Percentiles rank a stretch among this genome's conserved stretches.
Conservation (phyloP, 1,140 invertebrate genomes). For the Meloidogyne chitwoodi region DNA sequence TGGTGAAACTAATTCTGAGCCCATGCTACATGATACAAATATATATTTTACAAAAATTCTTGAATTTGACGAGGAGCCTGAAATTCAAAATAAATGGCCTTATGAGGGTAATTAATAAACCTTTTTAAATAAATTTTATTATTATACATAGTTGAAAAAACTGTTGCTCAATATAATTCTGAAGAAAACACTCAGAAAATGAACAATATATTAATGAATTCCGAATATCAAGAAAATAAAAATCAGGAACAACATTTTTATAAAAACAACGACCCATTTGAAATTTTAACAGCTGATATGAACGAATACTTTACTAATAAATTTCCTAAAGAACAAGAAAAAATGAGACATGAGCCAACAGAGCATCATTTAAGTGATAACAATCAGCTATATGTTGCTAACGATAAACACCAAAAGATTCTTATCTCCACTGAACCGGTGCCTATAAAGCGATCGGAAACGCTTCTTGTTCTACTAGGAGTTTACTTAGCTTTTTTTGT, state of each 20-base stretch:
- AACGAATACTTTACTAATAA: not conserved
- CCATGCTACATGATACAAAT: not conserved
- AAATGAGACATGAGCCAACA: not conserved
- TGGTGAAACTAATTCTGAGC: not conserved
- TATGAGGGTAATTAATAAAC: not conserved
- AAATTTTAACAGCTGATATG: not conserved
- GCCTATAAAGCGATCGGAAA: slow-evolving; percentile 3
- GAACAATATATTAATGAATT: not conserved
- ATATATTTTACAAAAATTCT: slow-evolving; percentile 13
- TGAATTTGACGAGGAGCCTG: slow-evolving; percentile 4
- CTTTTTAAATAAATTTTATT: too few species aligned
- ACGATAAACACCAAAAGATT: not conserved
- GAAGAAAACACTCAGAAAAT: not conserved
- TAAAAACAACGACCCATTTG: not conserved
- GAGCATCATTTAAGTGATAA: not conserved
- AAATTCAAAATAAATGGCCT: not conserved
- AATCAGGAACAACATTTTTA: not conserved
- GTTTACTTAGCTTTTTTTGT: slow-evolving; percentile 13
- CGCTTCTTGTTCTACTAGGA: slow-evolving; percentile 11
- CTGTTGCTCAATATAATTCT: not conserved
- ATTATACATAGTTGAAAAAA: too few species aligned
- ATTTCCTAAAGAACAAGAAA: not conserved
- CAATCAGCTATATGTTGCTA: not conserved
- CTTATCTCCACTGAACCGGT: slow-evolving; percentile 6
- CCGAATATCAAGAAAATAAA: not conserved